phyloP scores from a whole-genome alignment of 2,888 invertebrate species.

The Cylindroiulus punctatus region DNA sequence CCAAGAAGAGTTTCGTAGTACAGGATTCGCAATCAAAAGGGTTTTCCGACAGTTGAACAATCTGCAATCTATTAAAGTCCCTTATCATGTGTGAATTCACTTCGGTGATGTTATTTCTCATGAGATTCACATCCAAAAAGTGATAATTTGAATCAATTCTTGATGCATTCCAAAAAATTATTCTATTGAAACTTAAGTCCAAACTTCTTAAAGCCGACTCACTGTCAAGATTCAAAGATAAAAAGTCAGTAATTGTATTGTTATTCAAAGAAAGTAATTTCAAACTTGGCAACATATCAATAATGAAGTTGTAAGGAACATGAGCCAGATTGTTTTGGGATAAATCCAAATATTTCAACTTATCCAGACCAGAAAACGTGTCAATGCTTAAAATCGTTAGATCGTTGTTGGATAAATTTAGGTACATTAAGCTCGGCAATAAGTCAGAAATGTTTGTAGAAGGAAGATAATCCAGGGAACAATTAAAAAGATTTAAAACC shows the following conservation, averaged over 20 bases:
- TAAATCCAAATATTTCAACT: slow-evolving; percentile 37
- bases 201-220: not conserved
- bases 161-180: not conserved
- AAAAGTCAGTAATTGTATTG: not conserved
- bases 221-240: not conserved
- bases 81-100: slow-evolving; percentile 15
- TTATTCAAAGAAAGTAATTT: not conserved
- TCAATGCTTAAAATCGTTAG: not conserved
- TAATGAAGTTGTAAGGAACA: not conserved
- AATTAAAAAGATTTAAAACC: not conserved
- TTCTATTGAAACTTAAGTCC: slow-evolving; percentile 47
- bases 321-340: slow-evolving; percentile 11
- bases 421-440: not conserved
- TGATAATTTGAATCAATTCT: not conserved
- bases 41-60: not conserved
- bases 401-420: slow-evolving; percentile 22
- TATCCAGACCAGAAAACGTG: not conserved
- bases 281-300: not conserved
- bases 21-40: slow-evolving; percentile 50
- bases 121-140: not conserved
- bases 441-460: not conserved
- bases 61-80: slow-evolving; percentile 28
- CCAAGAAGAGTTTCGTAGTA: not conserved
- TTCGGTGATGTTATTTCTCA: slow-evolving; percentile 50
- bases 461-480: slow-evolving; percentile 26